Base-by-base conservation (phyloP, 2,113 vertebrate species). In the Mus pahari region DNA sequence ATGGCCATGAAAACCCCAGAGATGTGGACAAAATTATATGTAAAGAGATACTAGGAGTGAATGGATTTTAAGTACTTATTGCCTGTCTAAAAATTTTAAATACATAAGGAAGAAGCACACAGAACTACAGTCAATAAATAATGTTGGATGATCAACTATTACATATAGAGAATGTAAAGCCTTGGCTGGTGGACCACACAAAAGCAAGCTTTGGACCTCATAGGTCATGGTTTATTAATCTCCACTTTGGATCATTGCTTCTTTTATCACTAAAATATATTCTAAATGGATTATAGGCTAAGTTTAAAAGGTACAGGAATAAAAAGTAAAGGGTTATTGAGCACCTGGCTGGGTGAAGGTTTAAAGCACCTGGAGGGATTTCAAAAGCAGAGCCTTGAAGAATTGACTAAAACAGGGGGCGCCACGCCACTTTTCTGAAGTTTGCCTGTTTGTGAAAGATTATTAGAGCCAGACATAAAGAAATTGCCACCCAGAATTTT, bases 361-460 rank as follows among this genome's bases (percentile, higher is more conserved):
- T 50, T 48, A 86, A 88, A 68, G 50, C 45, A 36, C 64, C 53
- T n/a, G 17, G 53, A 71, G n/a, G 81, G 75, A 84, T 89, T 86
- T 70, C 50, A 82, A 90, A 93, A 42, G 53, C 64, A 86, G 96
- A 11, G 0, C 48, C 77, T 64, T 55, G 39, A 48, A 81, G 66
- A 86, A 82, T 33, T 81, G n/a, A 90, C 36, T 36, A 39, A 91
- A 90, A 77, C 24, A 36, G 62, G 87, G 94, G 90, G 86, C 64
- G 36, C 33, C 8, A 48, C 31, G 62, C 4, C 31, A 64, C 31
- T 42, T 55, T 92, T 89, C 60, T 77, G 74, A 92, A 53, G 74
- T 66, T 82, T 89, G n/a, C 55, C 84, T 64, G 60, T 87, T 83
- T 94, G 39, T 60, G 79, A 55, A 93, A 94, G 91, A 91, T 91